These are phyloP conservation scores for Eolophus roseicapilla DNA, from an alignment of 2,113 vertebrate species.

Conservation along the genomic window DNA sequence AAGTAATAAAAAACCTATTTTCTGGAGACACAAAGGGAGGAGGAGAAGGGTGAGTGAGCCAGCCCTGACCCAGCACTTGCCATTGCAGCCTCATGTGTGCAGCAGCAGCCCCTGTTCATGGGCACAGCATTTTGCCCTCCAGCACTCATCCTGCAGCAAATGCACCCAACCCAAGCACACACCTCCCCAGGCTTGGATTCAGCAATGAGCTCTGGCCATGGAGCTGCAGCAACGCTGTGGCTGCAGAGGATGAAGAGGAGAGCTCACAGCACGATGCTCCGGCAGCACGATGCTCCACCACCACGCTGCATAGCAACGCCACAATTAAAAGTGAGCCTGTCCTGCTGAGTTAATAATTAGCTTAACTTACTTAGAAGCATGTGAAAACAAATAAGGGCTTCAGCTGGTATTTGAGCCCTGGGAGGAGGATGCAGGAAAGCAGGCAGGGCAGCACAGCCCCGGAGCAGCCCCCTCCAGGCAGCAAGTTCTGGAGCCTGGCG, in stretches of 20 bases:
- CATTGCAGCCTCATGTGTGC: accelerated
- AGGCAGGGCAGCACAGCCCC: neutral
- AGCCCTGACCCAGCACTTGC: accelerated
- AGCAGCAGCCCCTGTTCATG: neutral
- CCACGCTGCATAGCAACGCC: neutral
- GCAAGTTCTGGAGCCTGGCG: neutral
- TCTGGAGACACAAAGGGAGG: slow-evolving; percentile 79
- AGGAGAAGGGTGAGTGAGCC: slow-evolving; percentile 15
- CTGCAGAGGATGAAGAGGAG: neutral
- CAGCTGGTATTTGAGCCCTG: neutral
- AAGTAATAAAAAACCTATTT: slow-evolving; percentile 96
- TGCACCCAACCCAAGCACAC: accelerated
- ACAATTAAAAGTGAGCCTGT: slow-evolving; percentile 59
- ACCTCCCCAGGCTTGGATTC: neutral
- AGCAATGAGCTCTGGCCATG: accelerated
- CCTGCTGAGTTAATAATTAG: slow-evolving; percentile 59
- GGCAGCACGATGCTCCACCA: neutral
- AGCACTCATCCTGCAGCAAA: neutral
- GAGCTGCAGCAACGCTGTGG: accelerated
- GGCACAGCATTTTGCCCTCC: neutral
- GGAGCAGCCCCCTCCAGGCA: neutral
- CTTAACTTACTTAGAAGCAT: slow-evolving; percentile 38
- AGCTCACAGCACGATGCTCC: neutral
- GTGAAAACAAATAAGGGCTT: slow-evolving; percentile 41
- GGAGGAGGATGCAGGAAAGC: neutral